Evolutionary conservation across 2,888 invertebrate species (phyloP).

Genomic region (Saturnia japonica): DNA sequence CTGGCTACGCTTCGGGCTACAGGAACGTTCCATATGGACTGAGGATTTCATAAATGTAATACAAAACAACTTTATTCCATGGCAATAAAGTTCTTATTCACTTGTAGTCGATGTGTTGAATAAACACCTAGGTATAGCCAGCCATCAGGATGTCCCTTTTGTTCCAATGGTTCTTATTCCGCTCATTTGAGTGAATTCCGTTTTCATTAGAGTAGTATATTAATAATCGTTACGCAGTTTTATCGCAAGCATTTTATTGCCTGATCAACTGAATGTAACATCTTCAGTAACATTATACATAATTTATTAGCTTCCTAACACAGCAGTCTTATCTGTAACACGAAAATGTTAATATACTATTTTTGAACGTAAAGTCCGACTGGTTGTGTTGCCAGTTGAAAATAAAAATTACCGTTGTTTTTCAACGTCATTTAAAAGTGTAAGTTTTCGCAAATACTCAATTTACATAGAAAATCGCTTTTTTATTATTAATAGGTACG

Average conservation of each 20-base stretch:
- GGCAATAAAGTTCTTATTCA: slow-evolving; percentile 37
- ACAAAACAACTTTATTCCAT: slow-evolving; percentile 37
- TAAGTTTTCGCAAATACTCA: too few relatives aligned
- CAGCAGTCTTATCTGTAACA: slow-evolving; percentile 22
- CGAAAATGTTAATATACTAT: slow-evolving; percentile 25
- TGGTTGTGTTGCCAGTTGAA: background rate
- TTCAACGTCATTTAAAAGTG: background rate
- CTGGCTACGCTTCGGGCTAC: slow-evolving; percentile 57
- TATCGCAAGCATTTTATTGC: slow-evolving; percentile 36
- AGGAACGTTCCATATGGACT: slow-evolving; percentile 56
- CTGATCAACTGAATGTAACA: slow-evolving; percentile 14
- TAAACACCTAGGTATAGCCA: slow-evolving; percentile 43
- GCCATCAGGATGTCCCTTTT: slow-evolving; percentile 72
- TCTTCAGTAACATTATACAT: slow-evolving; percentile 10
- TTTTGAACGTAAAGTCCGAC: background rate
- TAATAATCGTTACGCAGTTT: slow-evolving; percentile 52
- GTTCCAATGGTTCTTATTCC: slow-evolving; percentile 65
- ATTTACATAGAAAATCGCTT: too few relatives aligned
- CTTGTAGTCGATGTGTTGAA: slow-evolving; percentile 16
- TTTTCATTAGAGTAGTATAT: slow-evolving; percentile 56
- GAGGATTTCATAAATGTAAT: slow-evolving; percentile 39
- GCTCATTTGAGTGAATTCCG: slow-evolving; percentile 61
- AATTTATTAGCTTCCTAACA: slow-evolving; percentile 19
- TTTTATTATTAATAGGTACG: too few relatives aligned
- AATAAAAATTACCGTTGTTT: background rate